Conservation (phyloP, 1,140 invertebrate species). For the Lethocerus indicus region DNA sequence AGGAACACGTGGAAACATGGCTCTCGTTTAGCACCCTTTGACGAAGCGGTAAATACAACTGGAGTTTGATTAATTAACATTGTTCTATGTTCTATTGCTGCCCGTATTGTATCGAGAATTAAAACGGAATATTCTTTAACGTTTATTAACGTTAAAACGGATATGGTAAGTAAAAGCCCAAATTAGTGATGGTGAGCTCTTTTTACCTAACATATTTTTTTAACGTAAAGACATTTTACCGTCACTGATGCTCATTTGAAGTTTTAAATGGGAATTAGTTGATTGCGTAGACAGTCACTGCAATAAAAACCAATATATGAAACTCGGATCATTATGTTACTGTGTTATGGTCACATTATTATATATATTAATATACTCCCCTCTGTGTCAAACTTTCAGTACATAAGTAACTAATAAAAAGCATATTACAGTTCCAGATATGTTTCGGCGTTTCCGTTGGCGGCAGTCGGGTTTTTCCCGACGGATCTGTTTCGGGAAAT, state of each 20-base stretch:
- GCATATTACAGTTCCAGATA: conserved; percentile 28
- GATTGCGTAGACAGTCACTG: background rate
- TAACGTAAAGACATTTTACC: too few species aligned
- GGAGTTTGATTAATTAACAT: too few species aligned
- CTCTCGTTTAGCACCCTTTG: conserved; percentile 29
- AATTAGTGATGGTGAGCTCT: too few species aligned
- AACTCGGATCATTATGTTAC: background rate
- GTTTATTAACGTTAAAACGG: too few species aligned
- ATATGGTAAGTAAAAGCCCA: too few species aligned
- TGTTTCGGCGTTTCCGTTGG: conserved; percentile 33
- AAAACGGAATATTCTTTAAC: too few species aligned
- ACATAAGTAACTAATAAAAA: background rate
- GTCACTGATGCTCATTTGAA: too few species aligned
- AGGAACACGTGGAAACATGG: conserved; percentile 7
- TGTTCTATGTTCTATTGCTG: too few species aligned
- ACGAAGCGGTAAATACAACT: conserved; percentile 28
- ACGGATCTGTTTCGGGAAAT: conserved; percentile 18
- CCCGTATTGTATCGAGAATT: too few species aligned
- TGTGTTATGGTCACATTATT: background rate
- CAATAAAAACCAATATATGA: background rate
- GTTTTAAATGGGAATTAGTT: too few species aligned
- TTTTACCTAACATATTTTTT: too few species aligned
- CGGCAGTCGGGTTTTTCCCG: conserved; percentile 31
- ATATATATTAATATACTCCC: too few species aligned
- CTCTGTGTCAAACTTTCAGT: background rate